Base-by-base conservation (phyloP, 1,140 invertebrate genomes). In the Whitmania pigra region DNA sequence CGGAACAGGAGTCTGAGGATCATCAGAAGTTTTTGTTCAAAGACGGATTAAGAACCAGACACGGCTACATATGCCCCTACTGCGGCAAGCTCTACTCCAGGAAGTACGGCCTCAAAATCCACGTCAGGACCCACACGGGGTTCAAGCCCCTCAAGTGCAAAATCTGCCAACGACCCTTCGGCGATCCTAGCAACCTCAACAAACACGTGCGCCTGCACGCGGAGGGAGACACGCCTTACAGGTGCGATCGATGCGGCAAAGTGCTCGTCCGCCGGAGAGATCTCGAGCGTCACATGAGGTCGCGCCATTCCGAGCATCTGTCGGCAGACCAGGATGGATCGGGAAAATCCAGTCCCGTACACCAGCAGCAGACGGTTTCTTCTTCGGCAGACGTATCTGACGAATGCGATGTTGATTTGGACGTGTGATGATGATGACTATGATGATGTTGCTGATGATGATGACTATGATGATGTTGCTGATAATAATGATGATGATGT, bases 111-210 rank as follows among this genome's bases (percentile, higher is more conserved):
- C 84, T 95, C 0, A 94, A 94, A 82, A 95, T 95, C 74, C 93
- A 95, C 80, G 90, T 94, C n/a, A 75, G 80, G 29, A 86, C 76
- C 17, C 88, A 88, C 75, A 88, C 87, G 0, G 92, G 92, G 0
- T 93, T 92, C 79, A 94, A 94, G 79, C 92, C 92, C 2, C 81
- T 95, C 2, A 88, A 90, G 73, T 96, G 93, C 79, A 88, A 89
- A 77, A 89, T 87, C 78, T 96, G 93, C 77, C 79, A 87, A 25
- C 85, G 91, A 74, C 88, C 90, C 0, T 96, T 95, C 80, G 90
- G 91, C 15, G 93, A 95, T 83, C 93, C 92, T 0, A 92, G 90
- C 77, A 95, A 95, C 83, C 85, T 95, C n/a, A 95, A 95, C 80
- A 95, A 95, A 79, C 93, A 94, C 77, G 87, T 93, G 0, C 84